Base-by-base conservation (phyloP, 2,797 vertebrate genomes). In the Melanotaenia trifasciata region DNA sequence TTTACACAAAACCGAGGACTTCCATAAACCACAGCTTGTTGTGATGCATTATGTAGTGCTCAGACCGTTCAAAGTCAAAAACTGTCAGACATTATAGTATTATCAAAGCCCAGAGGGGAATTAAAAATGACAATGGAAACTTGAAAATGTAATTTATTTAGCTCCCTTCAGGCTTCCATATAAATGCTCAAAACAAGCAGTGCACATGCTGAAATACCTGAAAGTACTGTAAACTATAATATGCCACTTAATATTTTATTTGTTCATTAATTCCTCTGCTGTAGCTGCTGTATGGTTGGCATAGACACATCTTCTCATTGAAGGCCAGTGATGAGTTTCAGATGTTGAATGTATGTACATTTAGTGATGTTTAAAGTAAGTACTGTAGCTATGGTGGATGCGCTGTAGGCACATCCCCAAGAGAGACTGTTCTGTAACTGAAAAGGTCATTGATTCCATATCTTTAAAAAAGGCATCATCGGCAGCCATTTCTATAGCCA, bases 321-420 rank as follows among this genome's bases (percentile, higher is more conserved):
- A 87, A 76, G 65, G 80, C 58, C 64, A 83, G 61, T 67, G 58
- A 56, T 84, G 83, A 80, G 78, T 85, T 79, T 81, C 61, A 84
- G 73, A 72, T 81, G 65, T 70, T 91, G 87, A 92, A 93, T 92
- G 90, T 91, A 86, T 87, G 80, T 77, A 71, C 58, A 61, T 80
- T 58, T 80, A 40, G 76, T 73, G 43, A 64, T 69, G 68, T 47
- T 72, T 70, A 72, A 73, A 80, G 35, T 73, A 79, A 81, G 56
- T 81, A 80, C 72, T 89, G 72, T 76, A 70, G 74, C 60, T 45
- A 13, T 72, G 54, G 67, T 67, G 70, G 64, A 61, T 80, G 62
- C 66, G 83, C 67, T 78, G 35, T 78, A 69, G 38, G 64, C 56
- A 64, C 8, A 9, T n/a, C 35, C 64, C 69, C 50, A 36, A 12